Base-by-base conservation (phyloP, 1,140 invertebrate genomes). In the Drosophila sulfurigaster region DNA sequence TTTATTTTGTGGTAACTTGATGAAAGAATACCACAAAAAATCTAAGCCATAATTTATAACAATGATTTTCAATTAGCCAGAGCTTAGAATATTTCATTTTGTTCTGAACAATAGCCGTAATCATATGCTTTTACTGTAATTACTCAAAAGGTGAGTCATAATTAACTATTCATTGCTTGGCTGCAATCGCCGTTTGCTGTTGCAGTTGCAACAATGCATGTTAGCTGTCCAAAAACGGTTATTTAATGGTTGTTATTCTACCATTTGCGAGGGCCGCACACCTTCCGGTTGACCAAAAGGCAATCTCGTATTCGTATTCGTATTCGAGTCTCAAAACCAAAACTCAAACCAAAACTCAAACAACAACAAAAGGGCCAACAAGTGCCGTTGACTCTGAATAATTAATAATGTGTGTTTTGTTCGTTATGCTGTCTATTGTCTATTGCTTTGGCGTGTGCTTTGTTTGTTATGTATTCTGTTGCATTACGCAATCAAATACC, bases 381-480 rank as follows among this genome's bases (percentile, higher is more conserved):
- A 81, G 59, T 77, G 73, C 77, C 77, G 81, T 83, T 83, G 78
- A 72, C 75, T 75, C 62, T 87, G 77, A 88, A 87, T 87, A 88
- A 87, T 88, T 87, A 83, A 88, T 80, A 87, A 87, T 75, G 70
- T 75, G 70, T 71, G 73, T 71, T 32, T 32, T 74, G 79, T 79
- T 88, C 76, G 82, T 87, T 88, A 78, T 82, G 68, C 2, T 38
- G 69, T 63, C 80, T 57, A 88, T 87, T 87, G 82, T 87, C 74
- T 82, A 13, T 56, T 15, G 32, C 8, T 43, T 43, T 80, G 81
- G 64, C 51, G 25, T 67, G 58, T 52, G 83, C 74, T 78, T 69
- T 83, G 77, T 78, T 69, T 83, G 77, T 87, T 89, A 72, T 80
- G 77, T 70, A 87, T 88, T 87, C 83, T 87, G 85, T 88, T 87